Evolutionary conservation across 2,888 invertebrate species (phyloP).

Genomic region (Leucophenga montana): DNA sequence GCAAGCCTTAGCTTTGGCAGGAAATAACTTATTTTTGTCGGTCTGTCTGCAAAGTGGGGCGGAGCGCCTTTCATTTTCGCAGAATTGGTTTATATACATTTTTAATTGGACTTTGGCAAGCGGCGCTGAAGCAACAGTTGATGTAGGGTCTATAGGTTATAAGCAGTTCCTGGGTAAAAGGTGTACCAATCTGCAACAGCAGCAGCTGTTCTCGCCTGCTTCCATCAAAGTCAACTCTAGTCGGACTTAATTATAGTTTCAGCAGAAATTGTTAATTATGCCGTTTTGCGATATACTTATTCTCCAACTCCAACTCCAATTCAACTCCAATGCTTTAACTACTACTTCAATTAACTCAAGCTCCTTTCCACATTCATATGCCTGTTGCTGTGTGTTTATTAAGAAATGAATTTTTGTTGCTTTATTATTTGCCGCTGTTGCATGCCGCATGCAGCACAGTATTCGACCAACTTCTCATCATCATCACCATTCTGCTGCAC

Average conservation of each 20-base stretch:
- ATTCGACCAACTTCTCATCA: conserved; percentile 30
- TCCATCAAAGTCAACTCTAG: conserved; percentile 12
- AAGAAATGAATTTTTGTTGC: conserved; percentile 66
- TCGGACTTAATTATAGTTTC: not conserved
- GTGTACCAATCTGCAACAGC: not conserved
- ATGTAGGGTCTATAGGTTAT: not conserved
- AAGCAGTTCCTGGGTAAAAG: not conserved
- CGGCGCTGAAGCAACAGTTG: too few relatives aligned
- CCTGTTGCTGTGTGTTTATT: conserved; percentile 48
- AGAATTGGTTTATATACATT: conserved; percentile 17
- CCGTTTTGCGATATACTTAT: not conserved
- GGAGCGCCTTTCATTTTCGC: not conserved
- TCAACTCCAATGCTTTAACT: not conserved
- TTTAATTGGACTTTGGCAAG: conserved; percentile 24
- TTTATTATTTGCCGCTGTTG: conserved; percentile 49
- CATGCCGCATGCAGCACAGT: not conserved
- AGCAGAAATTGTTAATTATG: conserved; percentile 4
- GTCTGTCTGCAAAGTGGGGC: not conserved
- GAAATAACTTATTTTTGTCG: conserved; percentile 61
- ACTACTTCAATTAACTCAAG: not conserved
- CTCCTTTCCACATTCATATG: not conserved
- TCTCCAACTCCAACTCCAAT: not conserved
- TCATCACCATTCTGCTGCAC: conserved; percentile 45
- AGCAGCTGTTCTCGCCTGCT: not conserved
- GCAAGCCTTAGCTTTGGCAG: conserved; percentile 46